A percentile compares a stretch with the other conserved stretches of the same genome.
phyloP scores from a whole-genome alignment of 2,113 vertebrate genomes.

The Ranitomeya variabilis region DNA sequence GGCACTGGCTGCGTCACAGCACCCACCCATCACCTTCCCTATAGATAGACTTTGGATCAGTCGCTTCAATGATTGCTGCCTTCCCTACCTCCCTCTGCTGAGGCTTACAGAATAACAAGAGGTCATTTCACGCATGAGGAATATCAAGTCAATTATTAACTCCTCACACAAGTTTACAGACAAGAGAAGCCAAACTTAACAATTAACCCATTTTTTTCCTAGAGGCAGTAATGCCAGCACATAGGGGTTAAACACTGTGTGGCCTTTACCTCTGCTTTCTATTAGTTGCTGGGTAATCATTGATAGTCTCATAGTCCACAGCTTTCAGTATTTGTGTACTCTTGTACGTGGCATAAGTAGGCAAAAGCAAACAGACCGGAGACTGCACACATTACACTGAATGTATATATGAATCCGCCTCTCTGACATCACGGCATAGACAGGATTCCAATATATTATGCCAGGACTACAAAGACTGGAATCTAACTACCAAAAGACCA shows the following conservation, averaged over 20 bases:
- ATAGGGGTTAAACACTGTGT: neutral
- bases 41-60: slow-evolving; percentile 56
- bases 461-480: neutral
- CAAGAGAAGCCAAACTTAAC: slow-evolving; percentile 1
- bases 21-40: slow-evolving; percentile 35
- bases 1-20: slow-evolving; percentile 44
- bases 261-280: slow-evolving; percentile 27
- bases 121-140: slow-evolving; percentile 55
- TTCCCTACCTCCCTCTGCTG: slow-evolving; percentile 31
- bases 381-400: neutral
- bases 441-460: neutral
- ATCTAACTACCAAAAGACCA: neutral
- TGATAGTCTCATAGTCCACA: neutral
- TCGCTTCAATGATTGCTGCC: slow-evolving; percentile 23
- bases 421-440: neutral
- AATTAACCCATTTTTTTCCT: slow-evolving; percentile 15
- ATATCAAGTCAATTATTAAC: slow-evolving; percentile 55
- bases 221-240: neutral
- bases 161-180: slow-evolving; percentile 4
- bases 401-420: neutral
- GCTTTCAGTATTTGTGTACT: neutral
- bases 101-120: slow-evolving; percentile 53
- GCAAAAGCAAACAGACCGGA: neutral
- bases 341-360: neutral
- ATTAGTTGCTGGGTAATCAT: slow-evolving; percentile 34